Base-by-base conservation (phyloP, 1,140 invertebrate species). In the Drosophila paulistorum region DNA sequence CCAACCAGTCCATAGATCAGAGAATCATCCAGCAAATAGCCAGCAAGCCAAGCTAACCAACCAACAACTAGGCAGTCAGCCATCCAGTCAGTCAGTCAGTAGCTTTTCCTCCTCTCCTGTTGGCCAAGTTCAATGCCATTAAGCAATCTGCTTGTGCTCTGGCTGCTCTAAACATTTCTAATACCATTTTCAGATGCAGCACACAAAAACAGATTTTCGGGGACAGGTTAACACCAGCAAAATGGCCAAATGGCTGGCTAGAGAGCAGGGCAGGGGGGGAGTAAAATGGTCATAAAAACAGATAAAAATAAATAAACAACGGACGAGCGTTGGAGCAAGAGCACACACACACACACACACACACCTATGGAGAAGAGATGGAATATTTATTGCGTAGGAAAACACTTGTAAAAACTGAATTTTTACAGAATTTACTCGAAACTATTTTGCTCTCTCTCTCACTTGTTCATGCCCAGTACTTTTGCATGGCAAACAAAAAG, bases 361-460 rank as follows among this genome's bases (percentile, higher is more conserved):
- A 51, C 37, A 54, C n/a, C 48, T 5, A 35, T 35, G 62, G 14
- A 60, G 26, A 3, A 51, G 45, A 51, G 67, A 59, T 67, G 64
- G 71, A 79, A 81, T 81, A 85, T 81, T 86, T 81, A 81, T 79
- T 86, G 79, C 77, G 75, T 79, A 86, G 82, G 81, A 75, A 71
- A 45, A 35, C 10, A n/a, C 35, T 39, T 11, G 17, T n/a, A 65
- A 63, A 72, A 78, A 75, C 71, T 74, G 74, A 65, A 81, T 77
- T 73, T 65, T 39, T 59, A 66, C 59, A 55, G 70, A 65, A 48
- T 62, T 74, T 67, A 69, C 58, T 62, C 64, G 41, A 65, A 66
- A 60, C 33, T 58, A 51, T 63, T 71, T 74, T 55, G 30, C 58
- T 17, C 30, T 57, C 23, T 35, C 26, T 57, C 26, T 60, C 10